A percentile compares a stretch with the other conserved stretches of the same genome.
Conservation (phyloP, 2,797 vertebrate species). For the Smutsia gigantea region DNA sequence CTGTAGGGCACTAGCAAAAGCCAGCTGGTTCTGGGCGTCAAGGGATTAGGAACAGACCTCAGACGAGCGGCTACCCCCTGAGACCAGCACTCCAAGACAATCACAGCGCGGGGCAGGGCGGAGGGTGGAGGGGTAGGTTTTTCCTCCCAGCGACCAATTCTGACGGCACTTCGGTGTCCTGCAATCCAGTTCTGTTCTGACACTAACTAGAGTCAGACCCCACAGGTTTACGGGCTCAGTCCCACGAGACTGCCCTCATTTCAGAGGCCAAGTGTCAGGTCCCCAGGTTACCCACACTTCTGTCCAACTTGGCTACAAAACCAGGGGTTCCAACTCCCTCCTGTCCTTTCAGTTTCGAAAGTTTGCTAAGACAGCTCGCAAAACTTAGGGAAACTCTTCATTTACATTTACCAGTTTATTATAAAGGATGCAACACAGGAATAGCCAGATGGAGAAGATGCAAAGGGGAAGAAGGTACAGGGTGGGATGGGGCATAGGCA, state of each 20-base stretch:
- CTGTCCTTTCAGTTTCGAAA: background rate
- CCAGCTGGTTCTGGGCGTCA: background rate
- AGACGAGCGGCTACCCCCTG: background rate
- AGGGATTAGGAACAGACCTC: background rate
- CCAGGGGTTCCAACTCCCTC: too few relatives aligned
- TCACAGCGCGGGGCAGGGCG: background rate
- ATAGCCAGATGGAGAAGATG: background rate
- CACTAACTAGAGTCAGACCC: background rate
- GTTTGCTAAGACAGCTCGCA: background rate
- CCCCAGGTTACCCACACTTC: background rate
- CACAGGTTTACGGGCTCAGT: background rate
- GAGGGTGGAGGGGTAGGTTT: background rate
- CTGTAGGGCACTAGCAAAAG: too few relatives aligned
- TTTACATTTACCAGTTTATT: background rate
- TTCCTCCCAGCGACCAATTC: background rate
- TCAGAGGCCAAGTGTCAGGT: background rate
- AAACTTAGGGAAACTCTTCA: background rate
- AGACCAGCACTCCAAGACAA: background rate
- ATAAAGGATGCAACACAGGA: background rate
- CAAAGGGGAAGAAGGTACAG: background rate
- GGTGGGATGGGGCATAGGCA: too few relatives aligned
- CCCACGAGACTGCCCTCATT: background rate
- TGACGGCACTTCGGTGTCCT: background rate
- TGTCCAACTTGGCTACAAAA: background rate
- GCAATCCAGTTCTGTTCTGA: background rate